These are phyloP conservation scores for Falco peregrinus DNA, from an alignment of 2,797 vertebrate species.

Conservation along the genomic window DNA sequence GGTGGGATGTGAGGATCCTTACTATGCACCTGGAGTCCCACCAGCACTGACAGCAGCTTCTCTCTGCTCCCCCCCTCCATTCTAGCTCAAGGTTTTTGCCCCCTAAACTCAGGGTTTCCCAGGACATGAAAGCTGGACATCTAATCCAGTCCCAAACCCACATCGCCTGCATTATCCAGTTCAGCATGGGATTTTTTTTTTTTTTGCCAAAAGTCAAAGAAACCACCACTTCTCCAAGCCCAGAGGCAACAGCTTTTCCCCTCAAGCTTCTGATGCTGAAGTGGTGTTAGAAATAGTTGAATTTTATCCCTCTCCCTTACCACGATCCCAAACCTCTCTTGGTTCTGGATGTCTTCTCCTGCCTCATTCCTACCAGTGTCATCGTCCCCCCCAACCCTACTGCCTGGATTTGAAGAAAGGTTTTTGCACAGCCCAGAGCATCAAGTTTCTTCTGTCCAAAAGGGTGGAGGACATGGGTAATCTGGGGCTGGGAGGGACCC, in stretches of 20 bases:
- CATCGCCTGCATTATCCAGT: fast-evolving
- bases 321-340: not conserved
- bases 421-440: not conserved
- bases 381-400: not conserved
- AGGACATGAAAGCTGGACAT: not conserved
- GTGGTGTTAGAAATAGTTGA: not conserved
- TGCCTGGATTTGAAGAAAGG: not conserved
- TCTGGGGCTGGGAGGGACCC: not conserved
- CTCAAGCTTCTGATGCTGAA: not conserved
- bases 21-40: not conserved
- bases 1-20: not conserved
- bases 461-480: not conserved
- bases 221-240: not conserved
- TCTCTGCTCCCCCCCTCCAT: not conserved
- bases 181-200: not conserved
- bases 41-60: fast-evolving
- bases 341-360: not conserved
- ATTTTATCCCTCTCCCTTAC: not conserved
- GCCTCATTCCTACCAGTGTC: fast-evolving
- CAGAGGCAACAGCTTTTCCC: not conserved
- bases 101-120: not conserved
- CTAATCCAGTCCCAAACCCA: not conserved
- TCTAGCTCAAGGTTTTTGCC: fast-evolving
- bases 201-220: not conserved
- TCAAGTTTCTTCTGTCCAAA: not conserved